Evolutionary conservation across 2,888 invertebrate genomes (phyloP), one percentile per base, ranked within the genome.

Genomic region (Galerucella nymphaeae): DNA sequence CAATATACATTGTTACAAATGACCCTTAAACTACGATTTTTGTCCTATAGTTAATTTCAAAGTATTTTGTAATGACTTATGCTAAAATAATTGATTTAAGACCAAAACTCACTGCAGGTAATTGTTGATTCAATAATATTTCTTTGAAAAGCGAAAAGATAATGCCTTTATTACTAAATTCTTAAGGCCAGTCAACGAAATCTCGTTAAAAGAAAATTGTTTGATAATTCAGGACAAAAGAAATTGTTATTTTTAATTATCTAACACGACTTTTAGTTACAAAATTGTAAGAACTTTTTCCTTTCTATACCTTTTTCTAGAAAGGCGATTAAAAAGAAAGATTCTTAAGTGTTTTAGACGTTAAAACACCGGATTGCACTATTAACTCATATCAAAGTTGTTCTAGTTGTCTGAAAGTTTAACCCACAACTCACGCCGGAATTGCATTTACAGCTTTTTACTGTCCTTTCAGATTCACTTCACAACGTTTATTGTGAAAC

Each of bases 381-480:
- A 67, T 67, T 57, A 59, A 30, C 4, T 59, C 16, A 23, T 23
- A 18, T 42, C 14, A 30, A n/a, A 59, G 59, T 59, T 38, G n/a
- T 59, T 23, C 13, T 41, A 57, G 42, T 55, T 30, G 45, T 30
- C 55, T 23, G 45, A 59, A 59, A 64, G 53, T 66, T 66, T 45
- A 42, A 18, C 66, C 57, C 18, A 48, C 53, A 63, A 50, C 53
- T 67, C 71, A 57, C 66, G 48, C 42, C 62, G 66, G 57, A 71
- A 71, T 66, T 71, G 66, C 71, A 71, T 71, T 59, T 67, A 71
- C 61, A 62, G 38, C 38, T 66, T 66, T 71, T 66, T 71, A 71
- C 48, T 53, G 62, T 50, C 59, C 57, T 64, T 57, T 66, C 68
- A 75, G 73, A 66, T 16, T 66, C 55, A 55, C 23, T 57, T 48